Evolutionary conservation across 2,888 invertebrate genomes (phyloP).

Genomic region (Oxyscelio sp.): DNA sequence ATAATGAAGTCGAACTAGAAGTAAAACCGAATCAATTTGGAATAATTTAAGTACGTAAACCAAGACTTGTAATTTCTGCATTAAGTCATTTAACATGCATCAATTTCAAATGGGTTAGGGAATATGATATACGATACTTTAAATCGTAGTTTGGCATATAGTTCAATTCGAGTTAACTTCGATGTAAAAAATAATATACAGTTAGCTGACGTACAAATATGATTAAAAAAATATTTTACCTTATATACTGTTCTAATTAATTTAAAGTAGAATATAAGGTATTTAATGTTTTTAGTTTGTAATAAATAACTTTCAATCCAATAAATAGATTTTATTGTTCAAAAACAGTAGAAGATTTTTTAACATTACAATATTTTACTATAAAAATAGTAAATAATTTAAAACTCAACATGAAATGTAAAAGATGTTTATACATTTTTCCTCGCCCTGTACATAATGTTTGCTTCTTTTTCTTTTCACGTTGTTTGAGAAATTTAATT

Average conservation of each 20-base stretch:
- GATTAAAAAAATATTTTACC: conserved; percentile 11
- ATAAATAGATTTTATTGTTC: no score
- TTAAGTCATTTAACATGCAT: conserved; percentile 47
- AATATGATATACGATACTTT: conserved; percentile 45
- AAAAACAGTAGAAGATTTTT: no score
- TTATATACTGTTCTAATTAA: no score
- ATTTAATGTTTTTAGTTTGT: no score
- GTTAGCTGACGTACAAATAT: conserved; percentile 23
- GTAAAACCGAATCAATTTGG: conserved; percentile 44
- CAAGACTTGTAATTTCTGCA: no score
- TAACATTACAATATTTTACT: no score
- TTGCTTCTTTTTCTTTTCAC: background rate
- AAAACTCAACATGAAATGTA: no score
- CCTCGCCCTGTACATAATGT: background rate
- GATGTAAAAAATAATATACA: conserved; percentile 40
- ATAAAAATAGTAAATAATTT: no score
- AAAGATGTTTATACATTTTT: no score
- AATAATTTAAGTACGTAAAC: conserved; percentile 49
- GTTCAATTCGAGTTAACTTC: conserved; percentile 46
- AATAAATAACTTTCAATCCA: no score
- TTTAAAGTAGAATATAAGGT: no score
- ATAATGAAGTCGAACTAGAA: conserved; percentile 35
- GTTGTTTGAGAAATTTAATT: background rate
- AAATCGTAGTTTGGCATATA: conserved; percentile 5
- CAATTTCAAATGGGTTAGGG: conserved; percentile 14